Percentiles rank a stretch among this genome's conserved stretches.
phyloP scores from a whole-genome alignment of 2,888 invertebrate genomes.

The Drosophila phalerata region DNA sequence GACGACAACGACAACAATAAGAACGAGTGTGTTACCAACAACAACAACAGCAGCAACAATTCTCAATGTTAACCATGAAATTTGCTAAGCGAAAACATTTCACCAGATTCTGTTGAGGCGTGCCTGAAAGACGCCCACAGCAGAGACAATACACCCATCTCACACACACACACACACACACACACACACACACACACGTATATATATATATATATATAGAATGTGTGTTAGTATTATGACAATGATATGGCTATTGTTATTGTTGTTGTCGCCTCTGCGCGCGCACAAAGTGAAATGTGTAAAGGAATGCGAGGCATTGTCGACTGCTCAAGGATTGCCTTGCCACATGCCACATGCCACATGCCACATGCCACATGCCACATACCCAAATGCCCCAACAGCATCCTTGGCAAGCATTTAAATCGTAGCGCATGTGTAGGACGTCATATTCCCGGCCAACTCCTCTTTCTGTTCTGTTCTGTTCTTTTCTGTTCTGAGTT shows the following conservation, averaged over 20 bases:
- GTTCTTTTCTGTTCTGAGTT: conserved; percentile 12
- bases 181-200: conserved; percentile 11
- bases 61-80: conserved; percentile 69
- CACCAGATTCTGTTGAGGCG: conserved; percentile 62
- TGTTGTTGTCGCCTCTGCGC: conserved; percentile 62
- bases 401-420: conserved; percentile 19
- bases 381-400: too few species aligned
- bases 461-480: neutral
- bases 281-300: conserved; percentile 64
- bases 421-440: conserved; percentile 71
- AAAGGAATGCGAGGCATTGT: conserved; percentile 69
- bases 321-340: conserved; percentile 51
- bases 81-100: conserved; percentile 76
- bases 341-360: conserved; percentile 12
- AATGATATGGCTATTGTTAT: conserved; percentile 64
- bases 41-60: conserved; percentile 47
- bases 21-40: conserved; percentile 36
- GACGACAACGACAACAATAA: conserved; percentile 59
- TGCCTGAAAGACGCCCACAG: conserved; percentile 59
- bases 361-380: conserved; percentile 3
- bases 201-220: conserved; percentile 15
- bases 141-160: conserved; percentile 40
- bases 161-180: conserved; percentile 21
- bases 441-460: conserved; percentile 57
- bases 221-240: conserved; percentile 59